Evolutionary conservation across 2,113 vertebrate species (phyloP).

Genomic region (Heloderma charlesbogerti): DNA sequence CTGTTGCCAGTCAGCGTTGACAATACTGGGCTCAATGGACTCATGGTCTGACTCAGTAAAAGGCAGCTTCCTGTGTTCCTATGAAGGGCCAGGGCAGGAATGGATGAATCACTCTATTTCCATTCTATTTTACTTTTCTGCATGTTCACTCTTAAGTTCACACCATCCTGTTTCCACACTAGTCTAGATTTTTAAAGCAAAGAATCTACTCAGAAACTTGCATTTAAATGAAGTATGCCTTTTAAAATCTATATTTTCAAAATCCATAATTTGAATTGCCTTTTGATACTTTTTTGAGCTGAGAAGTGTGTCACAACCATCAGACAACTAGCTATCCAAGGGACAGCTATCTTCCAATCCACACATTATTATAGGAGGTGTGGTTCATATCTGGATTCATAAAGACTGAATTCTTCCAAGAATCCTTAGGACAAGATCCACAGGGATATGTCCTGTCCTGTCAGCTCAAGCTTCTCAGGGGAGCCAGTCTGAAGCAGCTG

Average conservation of each 20-base stretch:
- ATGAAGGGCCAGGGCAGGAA: too few species aligned
- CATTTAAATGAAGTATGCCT: background rate
- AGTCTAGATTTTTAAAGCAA: background rate
- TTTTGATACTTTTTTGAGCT: background rate
- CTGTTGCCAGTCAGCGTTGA: too few species aligned
- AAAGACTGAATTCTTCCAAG: background rate
- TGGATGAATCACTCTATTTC: too few species aligned
- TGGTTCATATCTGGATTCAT: background rate
- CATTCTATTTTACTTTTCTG: too few species aligned
- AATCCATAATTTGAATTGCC: background rate
- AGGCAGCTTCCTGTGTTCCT: too few species aligned
- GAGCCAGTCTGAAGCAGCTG: too few species aligned
- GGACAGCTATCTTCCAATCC: background rate
- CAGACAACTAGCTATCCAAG: background rate
- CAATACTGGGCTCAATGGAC: too few species aligned
- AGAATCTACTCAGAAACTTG: background rate
- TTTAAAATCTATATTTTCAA: background rate
- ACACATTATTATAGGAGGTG: background rate
- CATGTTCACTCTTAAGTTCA: background rate
- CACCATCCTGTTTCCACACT: background rate
- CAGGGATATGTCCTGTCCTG: background rate
- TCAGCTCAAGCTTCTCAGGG: fast-evolving
- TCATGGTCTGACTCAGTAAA: too few species aligned
- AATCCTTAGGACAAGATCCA: background rate
- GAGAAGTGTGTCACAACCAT: background rate